Percentiles rank a stretch among this genome's conserved stretches.
Evolutionary conservation across 2,797 vertebrate genomes (phyloP).

Genomic region (Falco berigora): DNA sequence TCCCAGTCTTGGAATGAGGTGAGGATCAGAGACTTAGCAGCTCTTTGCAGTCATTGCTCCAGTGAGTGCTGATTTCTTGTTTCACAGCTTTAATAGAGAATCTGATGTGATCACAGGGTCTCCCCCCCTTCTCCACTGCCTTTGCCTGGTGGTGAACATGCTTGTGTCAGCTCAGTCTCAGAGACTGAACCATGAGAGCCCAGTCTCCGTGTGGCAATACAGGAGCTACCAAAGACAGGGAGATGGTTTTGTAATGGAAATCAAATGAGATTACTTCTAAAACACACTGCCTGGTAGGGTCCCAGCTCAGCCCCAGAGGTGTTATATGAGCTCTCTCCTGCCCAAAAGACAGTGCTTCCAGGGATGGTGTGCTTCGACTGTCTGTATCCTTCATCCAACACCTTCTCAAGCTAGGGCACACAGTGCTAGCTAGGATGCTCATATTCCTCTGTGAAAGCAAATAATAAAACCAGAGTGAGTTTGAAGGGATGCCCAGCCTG

Average conservation of each 20-base stretch:
- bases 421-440: rapidly evolving
- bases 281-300: neutral
- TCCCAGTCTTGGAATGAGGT: neutral
- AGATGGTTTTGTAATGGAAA: neutral
- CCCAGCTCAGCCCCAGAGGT: neutral
- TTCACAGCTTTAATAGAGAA: neutral
- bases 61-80: neutral
- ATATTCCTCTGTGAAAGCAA: neutral
- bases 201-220: neutral
- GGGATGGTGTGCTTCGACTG: neutral
- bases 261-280: neutral
- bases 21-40: neutral
- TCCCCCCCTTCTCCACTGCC: neutral
- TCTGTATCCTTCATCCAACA: neutral
- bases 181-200: neutral
- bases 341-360: neutral
- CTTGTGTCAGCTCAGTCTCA: neutral
- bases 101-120: neutral
- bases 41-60: neutral
- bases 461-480: neutral
- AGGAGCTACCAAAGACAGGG: neutral
- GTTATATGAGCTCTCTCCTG: neutral
- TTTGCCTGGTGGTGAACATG: neutral
- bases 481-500: neutral
- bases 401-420: neutral